Evolutionary conservation across 2,797 vertebrate species (phyloP).

Genomic region (Synaphobranchus kaupii): DNA sequence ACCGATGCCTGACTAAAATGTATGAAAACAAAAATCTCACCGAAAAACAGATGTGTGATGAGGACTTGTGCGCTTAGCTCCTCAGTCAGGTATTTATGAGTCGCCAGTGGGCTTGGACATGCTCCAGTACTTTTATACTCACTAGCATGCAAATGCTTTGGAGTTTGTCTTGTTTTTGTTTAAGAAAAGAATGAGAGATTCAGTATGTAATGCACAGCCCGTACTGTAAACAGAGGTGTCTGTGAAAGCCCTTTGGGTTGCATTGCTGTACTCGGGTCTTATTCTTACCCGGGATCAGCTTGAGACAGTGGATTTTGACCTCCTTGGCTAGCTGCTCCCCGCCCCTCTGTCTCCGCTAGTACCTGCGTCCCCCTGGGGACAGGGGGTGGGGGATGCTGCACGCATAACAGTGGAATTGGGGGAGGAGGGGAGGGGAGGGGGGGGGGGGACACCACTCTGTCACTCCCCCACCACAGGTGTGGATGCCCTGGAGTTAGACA

Average conservation of each 20-base stretch:
- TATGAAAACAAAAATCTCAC: neutral
- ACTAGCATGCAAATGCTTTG: too few species aligned
- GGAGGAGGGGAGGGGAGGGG: conserved; percentile 31
- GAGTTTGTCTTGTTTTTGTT: too few species aligned
- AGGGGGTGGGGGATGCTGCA: conserved; percentile 40
- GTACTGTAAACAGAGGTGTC: neutral
- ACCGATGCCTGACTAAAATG: neutral
- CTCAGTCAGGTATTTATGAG: neutral
- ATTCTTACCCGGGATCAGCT: neutral
- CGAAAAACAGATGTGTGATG: neutral
- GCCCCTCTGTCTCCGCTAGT: conserved; percentile 40
- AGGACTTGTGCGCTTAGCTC: neutral
- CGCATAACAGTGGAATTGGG: conserved; percentile 46
- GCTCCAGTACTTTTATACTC: neutral
- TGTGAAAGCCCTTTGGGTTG: neutral
- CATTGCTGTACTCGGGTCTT: neutral
- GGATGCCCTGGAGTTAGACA: conserved; percentile 41
- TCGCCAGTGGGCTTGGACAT: neutral
- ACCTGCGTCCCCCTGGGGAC: conserved; percentile 42
- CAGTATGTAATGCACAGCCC: too few species aligned
- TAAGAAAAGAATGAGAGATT: too few species aligned
- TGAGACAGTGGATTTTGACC: conserved; percentile 33
- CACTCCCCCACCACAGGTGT: conserved; percentile 40
- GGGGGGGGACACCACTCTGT: neutral
- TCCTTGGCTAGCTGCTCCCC: conserved; percentile 34